phyloP scores from a whole-genome alignment of 1,140 invertebrate species.

The Phymastichus coffea region DNA sequence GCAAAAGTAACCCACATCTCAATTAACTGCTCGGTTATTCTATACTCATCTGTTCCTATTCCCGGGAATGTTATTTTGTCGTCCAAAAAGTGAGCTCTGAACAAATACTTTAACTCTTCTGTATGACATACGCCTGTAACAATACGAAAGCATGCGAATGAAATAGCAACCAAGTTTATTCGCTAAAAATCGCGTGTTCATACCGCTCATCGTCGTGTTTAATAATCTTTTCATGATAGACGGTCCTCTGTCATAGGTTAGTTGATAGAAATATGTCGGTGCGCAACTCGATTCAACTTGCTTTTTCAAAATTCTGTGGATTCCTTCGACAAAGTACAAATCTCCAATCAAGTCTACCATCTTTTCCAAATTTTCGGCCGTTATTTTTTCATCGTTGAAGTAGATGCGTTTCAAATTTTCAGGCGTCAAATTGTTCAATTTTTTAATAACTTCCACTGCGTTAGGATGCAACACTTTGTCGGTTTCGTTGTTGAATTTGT shows the following conservation, averaged over 20 bases:
- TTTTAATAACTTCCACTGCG: too few relatives aligned
- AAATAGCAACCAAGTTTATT: too few relatives aligned
- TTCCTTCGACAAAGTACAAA: conserved; percentile 47
- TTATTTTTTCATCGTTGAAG: conserved; percentile 43
- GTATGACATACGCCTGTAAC: conserved; percentile 38
- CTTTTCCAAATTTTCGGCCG: conserved; percentile 33
- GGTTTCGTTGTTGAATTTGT: too few relatives aligned
- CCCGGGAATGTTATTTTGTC: too few relatives aligned
- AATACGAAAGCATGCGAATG: too few relatives aligned
- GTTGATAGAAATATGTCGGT: conserved; percentile 56
- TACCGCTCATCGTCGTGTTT: background rate
- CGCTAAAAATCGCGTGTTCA: too few relatives aligned
- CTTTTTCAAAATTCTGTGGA: conserved; percentile 47
- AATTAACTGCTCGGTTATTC: conserved; percentile 3
- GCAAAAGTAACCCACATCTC: conserved; percentile 15
- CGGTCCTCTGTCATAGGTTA: conserved; percentile 43
- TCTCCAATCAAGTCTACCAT: conserved; percentile 52
- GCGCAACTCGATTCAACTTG: conserved; percentile 37
- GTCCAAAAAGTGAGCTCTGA: background rate
- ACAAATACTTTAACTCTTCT: conserved; percentile 39
- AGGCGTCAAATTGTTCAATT: conserved; percentile 17
- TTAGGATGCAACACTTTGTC: too few relatives aligned
- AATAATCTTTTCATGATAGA: background rate
- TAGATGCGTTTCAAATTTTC: conserved; percentile 37
- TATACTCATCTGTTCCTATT: background rate